Evolutionary conservation across 2,888 invertebrate genomes (phyloP).

Genomic region (Euplagia quadripunctaria): DNA sequence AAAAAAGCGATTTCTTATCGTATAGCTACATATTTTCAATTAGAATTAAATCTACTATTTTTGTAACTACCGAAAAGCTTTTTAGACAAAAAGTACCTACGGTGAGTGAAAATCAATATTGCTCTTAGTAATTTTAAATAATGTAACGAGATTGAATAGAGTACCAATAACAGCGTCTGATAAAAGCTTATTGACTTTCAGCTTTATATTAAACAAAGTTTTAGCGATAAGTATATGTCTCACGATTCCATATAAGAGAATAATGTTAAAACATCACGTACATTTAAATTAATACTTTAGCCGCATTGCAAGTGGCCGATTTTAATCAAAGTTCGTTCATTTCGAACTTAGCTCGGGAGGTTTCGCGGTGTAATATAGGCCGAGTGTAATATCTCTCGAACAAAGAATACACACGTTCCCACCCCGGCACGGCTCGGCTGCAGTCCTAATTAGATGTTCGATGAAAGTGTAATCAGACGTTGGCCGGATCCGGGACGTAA

Average conservation of each 20-base stretch:
- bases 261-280: slow-evolving; percentile 38
- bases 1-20: neutral
- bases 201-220: slow-evolving; percentile 28
- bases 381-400: slow-evolving; percentile 77
- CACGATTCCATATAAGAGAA: slow-evolving; percentile 17
- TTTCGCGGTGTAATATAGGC: slow-evolving; percentile 75
- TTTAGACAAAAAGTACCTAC: slow-evolving; percentile 1
- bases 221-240: slow-evolving; percentile 8
- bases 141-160: slow-evolving; percentile 25
- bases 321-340: slow-evolving; percentile 84
- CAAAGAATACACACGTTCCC: slow-evolving; percentile 82
- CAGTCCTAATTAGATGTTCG: slow-evolving; percentile 87
- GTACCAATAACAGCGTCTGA: slow-evolving; percentile 30
- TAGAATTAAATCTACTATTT: neutral
- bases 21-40: neutral
- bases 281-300: slow-evolving; percentile 53
- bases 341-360: slow-evolving; percentile 75
- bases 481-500: slow-evolving; percentile 85
- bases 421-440: slow-evolving; percentile 69
- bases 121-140: slow-evolving; percentile 32
- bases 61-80: slow-evolving; percentile 3
- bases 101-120: slow-evolving; percentile 35
- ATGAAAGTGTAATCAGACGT: slow-evolving; percentile 87
- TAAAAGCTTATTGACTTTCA: slow-evolving; percentile 41
- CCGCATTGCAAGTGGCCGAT: slow-evolving; percentile 69